Percentiles rank a stretch among this genome's conserved stretches.
These are phyloP conservation scores for Apostichopus japonicus DNA, from an alignment of 35 echinoderm and acorn worm genomes.

Conservation along the genomic window DNA sequence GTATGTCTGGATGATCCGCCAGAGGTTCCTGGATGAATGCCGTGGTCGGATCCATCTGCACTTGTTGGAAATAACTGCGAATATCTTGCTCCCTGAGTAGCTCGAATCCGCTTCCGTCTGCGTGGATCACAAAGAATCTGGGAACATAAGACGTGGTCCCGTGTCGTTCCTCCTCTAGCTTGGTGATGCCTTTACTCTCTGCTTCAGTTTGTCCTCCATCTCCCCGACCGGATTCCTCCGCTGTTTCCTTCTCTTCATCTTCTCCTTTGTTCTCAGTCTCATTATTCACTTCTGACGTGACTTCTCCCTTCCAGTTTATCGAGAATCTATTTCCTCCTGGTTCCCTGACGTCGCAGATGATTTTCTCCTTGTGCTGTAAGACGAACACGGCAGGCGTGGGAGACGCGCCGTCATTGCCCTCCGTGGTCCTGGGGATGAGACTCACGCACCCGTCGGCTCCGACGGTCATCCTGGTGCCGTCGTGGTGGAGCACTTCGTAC, in stretches of 20 bases:
- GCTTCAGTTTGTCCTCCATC: conserved; percentile 59
- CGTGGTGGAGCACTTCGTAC: conserved; percentile 90
- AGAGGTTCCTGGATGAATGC: conserved; percentile 86
- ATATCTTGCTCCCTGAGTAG: conserved; percentile 76
- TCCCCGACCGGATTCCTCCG: conserved; percentile 22
- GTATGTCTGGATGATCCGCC: conserved; percentile 87
- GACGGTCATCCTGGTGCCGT: conserved; percentile 76
- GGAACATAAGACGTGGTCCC: conserved; percentile 43
- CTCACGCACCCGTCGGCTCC: conserved; percentile 63
- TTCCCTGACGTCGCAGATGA: conserved; percentile 69
- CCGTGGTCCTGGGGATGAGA: conserved; percentile 61
- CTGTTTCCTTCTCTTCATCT: conserved; percentile 14
- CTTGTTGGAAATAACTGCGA: conserved; percentile 59
- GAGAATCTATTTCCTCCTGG: conserved; percentile 66
- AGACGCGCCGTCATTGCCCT: conserved; percentile 43
- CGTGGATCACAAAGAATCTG: conserved; percentile 88
- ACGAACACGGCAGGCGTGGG: conserved; percentile 55
- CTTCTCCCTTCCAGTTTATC: conserved; percentile 82
- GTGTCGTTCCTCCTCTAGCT: not conserved
- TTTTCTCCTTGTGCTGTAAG: conserved; percentile 70
- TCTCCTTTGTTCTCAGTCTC: conserved; percentile 7
- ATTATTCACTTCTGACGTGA: not conserved
- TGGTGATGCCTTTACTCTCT: not conserved
- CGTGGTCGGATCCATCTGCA: conserved; percentile 80
- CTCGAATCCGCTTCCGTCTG: conserved; percentile 93